These are phyloP conservation scores for Brachionus calyciflorus DNA, from an alignment of 1,140 invertebrate genomes.

Conservation along the genomic window DNA sequence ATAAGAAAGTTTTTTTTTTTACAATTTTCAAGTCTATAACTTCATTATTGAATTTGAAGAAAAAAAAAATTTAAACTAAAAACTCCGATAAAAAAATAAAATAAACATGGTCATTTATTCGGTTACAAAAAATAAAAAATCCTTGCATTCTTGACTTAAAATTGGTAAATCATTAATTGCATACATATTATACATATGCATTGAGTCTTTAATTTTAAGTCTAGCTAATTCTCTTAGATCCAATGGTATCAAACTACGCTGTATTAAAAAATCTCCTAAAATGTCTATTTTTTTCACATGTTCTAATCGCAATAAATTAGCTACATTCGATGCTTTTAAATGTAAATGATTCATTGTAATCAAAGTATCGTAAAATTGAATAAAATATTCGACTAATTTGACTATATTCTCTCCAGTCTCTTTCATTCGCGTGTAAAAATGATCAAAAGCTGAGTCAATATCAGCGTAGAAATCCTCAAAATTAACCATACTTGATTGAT, in stretches of 20 bases:
- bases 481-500: neutral
- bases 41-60: too few species aligned
- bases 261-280: constrained; percentile 40
- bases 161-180: neutral
- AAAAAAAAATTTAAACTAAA: neutral
- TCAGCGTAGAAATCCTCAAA: constrained; percentile 42
- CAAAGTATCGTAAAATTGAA: constrained; percentile 40
- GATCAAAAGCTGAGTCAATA: constrained; percentile 41
- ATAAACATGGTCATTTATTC: neutral
- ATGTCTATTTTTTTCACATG: constrained; percentile 47
- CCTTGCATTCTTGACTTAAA: constrained; percentile 29
- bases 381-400: constrained; percentile 34
- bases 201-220: constrained; percentile 16
- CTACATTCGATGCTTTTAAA: neutral
- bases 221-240: constrained; percentile 22
- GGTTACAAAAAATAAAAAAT: constrained; percentile 29
- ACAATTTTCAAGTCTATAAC: too few species aligned
- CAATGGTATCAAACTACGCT: constrained; percentile 12
- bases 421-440: constrained; percentile 42
- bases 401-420: constrained; percentile 38
- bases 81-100: neutral
- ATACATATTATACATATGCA: constrained; percentile 12
- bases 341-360: constrained; percentile 34
- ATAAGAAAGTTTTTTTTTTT: too few species aligned
- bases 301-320: constrained; percentile 3